Percentiles rank a stretch among this genome's conserved stretches.
Evolutionary conservation across 2,113 vertebrate species (phyloP).

Genomic region (Hymenochirus boettgeri): DNA sequence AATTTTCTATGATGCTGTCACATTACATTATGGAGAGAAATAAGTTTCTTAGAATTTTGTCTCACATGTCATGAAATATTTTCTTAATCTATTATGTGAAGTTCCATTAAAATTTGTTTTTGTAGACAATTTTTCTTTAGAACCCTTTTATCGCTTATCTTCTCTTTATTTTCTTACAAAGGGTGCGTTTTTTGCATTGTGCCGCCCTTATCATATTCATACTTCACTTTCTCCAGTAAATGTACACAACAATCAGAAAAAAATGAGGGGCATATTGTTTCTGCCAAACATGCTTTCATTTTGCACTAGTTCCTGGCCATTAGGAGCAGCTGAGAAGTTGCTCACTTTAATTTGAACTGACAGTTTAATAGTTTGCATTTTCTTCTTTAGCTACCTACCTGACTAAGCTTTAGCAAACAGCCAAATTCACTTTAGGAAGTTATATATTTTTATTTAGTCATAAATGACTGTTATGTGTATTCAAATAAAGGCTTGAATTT

Average conservation of each 20-base stretch:
- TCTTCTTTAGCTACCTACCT: slow-evolving; percentile 23
- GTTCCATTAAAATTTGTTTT: slow-evolving; percentile 13
- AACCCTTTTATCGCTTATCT: slow-evolving; percentile 8
- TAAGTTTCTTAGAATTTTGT: slow-evolving; percentile 22
- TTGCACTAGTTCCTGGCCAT: slow-evolving; percentile 37
- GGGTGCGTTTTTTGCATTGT: not conserved
- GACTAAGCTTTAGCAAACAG: slow-evolving; percentile 28
- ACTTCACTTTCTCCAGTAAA: not conserved
- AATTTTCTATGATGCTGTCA: slow-evolving; percentile 31
- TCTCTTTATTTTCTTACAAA: slow-evolving; percentile 2
- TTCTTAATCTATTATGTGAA: slow-evolving; percentile 36
- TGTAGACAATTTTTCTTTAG: slow-evolving; percentile 9
- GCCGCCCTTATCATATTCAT: slow-evolving; percentile 2
- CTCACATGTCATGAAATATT: slow-evolving; percentile 31
- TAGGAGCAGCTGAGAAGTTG: slow-evolving; percentile 41
- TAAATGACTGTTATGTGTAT: not conserved
- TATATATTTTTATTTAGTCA: not conserved
- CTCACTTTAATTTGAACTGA: slow-evolving; percentile 47
- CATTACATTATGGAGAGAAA: slow-evolving; percentile 33
- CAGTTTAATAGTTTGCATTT: slow-evolving; percentile 45
- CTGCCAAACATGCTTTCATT: slow-evolving; percentile 35
- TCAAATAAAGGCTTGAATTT: not conserved
- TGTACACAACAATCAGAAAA: slow-evolving; percentile 29
- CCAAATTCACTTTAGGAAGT: slow-evolving; percentile 21
- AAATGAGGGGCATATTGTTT: slow-evolving; percentile 11